Base-by-base conservation (phyloP, 2,797 vertebrate genomes). In the Knipowitschia caucasica region DNA sequence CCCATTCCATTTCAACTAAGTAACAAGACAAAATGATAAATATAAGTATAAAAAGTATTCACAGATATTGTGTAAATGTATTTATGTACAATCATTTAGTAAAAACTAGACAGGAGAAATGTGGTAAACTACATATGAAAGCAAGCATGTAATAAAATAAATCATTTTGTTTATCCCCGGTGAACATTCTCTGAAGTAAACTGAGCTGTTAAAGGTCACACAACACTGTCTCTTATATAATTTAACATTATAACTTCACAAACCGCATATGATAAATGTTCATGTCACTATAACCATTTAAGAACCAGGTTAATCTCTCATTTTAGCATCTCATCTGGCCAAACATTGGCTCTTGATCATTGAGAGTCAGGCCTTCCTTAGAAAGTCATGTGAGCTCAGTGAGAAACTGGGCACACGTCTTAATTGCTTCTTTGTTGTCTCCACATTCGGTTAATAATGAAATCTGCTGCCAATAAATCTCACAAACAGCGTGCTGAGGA, bases 401-500 rank as follows among this genome's bases (percentile, higher is more conserved):
- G 47, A 18, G 33, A 40, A 43, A 57, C 59, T 67, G 17, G 60
- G 8, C 62, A 66, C 5, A 4, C 10, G 6, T 58, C 52, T 56
- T 72, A 72, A 77, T 65, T 75, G 67, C 67, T 26, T 58, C 43
- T 56, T 67, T 61, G 57, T 71, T 71, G 61, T 75, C 55, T 50
- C 57, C 26, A 8, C 30, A 54, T 40, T 58, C 66, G 50, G 68
- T 69, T 64, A 59, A 62, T 73, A 74, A 65, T 44, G 34, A 51
- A 77, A 71, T 58, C 58, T 62, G 73, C 66, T 69, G 69, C 64
- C 42, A 50, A 73, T 64, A 69, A 69, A 78, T 73, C 64, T 71
- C 53, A 64, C 56, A 74, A 81, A 76, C 55, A 50, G 50, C 27
- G 0, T 31, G 35, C 50, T 56, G 34, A 3, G 62, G 44, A 57